These are phyloP conservation scores for Glaucidium brasilianum DNA, from an alignment of 2,113 vertebrate genomes.

Conservation along the genomic window DNA sequence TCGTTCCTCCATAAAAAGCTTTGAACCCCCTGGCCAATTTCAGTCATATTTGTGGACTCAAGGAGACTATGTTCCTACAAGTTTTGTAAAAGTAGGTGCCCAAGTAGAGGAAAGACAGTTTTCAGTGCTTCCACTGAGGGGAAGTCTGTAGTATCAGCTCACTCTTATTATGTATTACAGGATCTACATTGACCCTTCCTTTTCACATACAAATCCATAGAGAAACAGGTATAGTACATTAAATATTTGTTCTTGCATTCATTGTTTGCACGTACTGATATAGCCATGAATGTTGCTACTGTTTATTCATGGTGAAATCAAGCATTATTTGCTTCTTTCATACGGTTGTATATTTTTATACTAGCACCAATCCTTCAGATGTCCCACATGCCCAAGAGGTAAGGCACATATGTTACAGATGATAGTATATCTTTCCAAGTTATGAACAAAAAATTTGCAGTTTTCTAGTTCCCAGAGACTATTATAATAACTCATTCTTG, in stretches of 20 bases:
- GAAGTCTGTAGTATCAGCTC: background rate
- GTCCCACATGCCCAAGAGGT: background rate
- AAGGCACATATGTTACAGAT: background rate
- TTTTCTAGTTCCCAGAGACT: background rate
- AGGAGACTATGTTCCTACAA: background rate
- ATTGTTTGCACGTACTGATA: background rate
- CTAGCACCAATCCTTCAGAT: background rate
- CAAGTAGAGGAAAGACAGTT: background rate
- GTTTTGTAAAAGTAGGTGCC: background rate
- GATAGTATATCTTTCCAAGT: background rate
- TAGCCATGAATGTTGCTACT: background rate
- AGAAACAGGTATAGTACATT: background rate
- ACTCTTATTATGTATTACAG: background rate
- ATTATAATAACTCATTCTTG: background rate
- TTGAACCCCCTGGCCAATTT: background rate
- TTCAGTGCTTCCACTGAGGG: background rate
- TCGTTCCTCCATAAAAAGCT: background rate
- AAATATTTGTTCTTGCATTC: background rate
- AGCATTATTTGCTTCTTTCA: background rate
- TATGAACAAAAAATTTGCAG: background rate
- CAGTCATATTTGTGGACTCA: background rate
- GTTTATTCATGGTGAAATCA: background rate
- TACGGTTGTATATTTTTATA: background rate
- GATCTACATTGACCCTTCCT: background rate
- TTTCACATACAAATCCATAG: background rate